phyloP scores from a whole-genome alignment of 2,113 vertebrate genomes.

The Hystrix cristata region DNA sequence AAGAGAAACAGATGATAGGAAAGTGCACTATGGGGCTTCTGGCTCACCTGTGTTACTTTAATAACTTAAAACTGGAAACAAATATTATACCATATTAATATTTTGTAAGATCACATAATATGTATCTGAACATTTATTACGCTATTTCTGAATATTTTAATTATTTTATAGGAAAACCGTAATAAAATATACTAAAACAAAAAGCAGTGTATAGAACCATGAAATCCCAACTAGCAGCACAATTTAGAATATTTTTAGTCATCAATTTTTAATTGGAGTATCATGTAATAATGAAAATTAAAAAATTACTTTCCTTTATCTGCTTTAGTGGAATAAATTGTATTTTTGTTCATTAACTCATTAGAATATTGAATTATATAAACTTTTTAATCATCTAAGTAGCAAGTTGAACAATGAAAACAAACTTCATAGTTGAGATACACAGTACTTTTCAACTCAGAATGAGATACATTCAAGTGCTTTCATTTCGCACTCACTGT shows the following conservation, averaged over 20 bases:
- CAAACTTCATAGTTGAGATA: slow-evolving; percentile 69
- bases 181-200: neutral
- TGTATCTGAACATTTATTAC: neutral
- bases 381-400: slow-evolving; percentile 32
- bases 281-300: neutral
- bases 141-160: neutral
- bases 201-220: neutral
- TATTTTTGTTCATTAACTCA: slow-evolving; percentile 65
- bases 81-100: neutral
- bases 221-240: neutral
- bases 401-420: slow-evolving; percentile 22
- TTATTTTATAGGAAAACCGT: neutral
- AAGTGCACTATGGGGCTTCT: neutral
- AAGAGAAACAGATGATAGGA: neutral
- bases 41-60: neutral
- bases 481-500: slow-evolving; percentile 13
- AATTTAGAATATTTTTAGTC: neutral
- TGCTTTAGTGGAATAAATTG: neutral
- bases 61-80: neutral
- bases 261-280: neutral
- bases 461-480: neutral
- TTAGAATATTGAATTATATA: slow-evolving; percentile 53
- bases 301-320: neutral
- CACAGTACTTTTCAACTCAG: slow-evolving; percentile 45
- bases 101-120: neutral